These are phyloP conservation scores for Hystrix brachyura DNA, from an alignment of 2,113 vertebrate genomes.

Conservation along the genomic window DNA sequence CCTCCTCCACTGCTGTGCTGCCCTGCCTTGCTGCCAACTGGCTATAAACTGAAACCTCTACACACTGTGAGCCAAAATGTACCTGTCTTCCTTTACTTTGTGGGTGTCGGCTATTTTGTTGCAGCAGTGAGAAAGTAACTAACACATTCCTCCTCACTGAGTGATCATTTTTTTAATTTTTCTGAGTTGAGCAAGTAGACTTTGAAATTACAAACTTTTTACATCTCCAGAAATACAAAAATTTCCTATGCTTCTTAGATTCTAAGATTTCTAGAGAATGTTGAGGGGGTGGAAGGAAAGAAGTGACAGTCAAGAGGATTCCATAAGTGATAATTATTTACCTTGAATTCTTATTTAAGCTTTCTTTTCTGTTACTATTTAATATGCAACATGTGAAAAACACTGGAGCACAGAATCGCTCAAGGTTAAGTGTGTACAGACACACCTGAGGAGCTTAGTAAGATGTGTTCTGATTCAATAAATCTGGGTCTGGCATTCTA, in stretches of 20 bases:
- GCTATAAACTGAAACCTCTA: too few species aligned
- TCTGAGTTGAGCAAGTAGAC: neutral
- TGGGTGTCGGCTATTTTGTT: too few species aligned
- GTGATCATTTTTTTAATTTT: neutral
- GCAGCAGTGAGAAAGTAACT: too few species aligned
- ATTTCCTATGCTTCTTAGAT: neutral
- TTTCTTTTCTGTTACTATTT: conserved; percentile 2
- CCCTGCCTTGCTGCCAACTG: too few species aligned
- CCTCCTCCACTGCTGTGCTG: too few species aligned
- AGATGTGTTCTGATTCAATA: neutral
- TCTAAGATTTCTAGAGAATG: neutral
- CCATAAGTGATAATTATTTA: neutral
- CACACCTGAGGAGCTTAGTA: neutral
- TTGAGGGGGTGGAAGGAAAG: neutral
- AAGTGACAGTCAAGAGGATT: neutral
- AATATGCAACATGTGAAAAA: neutral
- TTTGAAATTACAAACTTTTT: neutral
- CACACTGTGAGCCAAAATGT: neutral
- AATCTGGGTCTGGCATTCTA: neutral
- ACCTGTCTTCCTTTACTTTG: too few species aligned
- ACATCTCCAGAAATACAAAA: neutral
- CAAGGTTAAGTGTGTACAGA: neutral
- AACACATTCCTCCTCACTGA: neutral
- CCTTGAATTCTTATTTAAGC: neutral
- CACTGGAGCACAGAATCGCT: neutral